phyloP scores from a whole-genome alignment of 2,113 vertebrate genomes.

The Hystrix brachyura region DNA sequence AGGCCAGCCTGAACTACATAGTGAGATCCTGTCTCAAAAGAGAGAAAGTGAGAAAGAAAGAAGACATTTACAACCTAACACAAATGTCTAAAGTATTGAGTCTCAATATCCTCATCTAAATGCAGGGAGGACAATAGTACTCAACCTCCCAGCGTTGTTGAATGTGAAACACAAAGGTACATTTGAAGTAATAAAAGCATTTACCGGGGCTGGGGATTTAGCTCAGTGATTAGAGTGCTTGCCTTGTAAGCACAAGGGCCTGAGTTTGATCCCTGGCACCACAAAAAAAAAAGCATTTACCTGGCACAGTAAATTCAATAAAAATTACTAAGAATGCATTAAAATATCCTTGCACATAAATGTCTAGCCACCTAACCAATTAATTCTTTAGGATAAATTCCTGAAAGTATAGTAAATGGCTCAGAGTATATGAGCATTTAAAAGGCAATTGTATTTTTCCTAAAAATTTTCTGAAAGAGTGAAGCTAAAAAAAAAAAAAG shows the following conservation, averaged over 20 bases:
- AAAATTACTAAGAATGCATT: background rate
- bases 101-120: background rate
- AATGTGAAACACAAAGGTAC: background rate
- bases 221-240: no score
- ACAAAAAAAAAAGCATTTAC: background rate
- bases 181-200: background rate
- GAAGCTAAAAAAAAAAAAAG: background rate
- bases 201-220: no score
- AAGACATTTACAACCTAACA: background rate
- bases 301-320: background rate
- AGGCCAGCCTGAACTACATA: background rate
- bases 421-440: background rate
- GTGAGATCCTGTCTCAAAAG: no score
- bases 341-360: background rate
- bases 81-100: background rate
- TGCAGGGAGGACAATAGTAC: background rate
- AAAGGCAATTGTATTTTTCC: background rate
- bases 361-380: background rate
- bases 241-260: no score
- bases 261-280: no score
- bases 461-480: background rate
- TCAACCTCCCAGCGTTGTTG: background rate
- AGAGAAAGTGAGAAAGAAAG: no score
- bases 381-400: constrained; percentile 38
- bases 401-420: background rate